Evolutionary conservation across 2,113 vertebrate species (phyloP).

Genomic region (Cathartes aura): DNA sequence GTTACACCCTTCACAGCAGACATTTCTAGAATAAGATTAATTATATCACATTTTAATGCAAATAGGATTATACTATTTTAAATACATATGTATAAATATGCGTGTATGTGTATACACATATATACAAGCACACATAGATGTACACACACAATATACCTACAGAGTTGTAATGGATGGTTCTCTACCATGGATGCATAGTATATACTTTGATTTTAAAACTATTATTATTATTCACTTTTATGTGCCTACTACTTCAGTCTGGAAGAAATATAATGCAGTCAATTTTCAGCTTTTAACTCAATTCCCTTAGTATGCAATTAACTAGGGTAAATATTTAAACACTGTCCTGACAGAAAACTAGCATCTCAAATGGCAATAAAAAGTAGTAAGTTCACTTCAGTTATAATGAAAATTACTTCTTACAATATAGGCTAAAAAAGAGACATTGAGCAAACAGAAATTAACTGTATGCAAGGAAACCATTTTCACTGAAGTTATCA

Average conservation of each 20-base stretch:
- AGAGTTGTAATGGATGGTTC: neutral
- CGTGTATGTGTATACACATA: neutral
- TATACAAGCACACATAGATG: neutral
- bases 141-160: neutral
- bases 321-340: neutral
- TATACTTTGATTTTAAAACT: neutral
- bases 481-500: neutral
- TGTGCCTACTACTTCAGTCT: neutral
- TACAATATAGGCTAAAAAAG: neutral
- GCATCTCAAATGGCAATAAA: neutral
- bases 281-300: constrained; percentile 32
- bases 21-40: neutral
- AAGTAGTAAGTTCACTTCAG: neutral
- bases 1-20: neutral
- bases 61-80: neutral
- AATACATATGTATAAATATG: neutral
- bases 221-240: constrained; percentile 1
- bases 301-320: neutral
- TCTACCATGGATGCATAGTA: neutral
- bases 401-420: neutral
- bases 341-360: neutral
- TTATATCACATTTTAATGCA: neutral
- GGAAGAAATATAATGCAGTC: constrained; percentile 64
- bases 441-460: neutral
- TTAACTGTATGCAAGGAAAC: neutral